Base-by-base conservation (phyloP, 1,140 invertebrate species). In the Aphelenchoides avenae region DNA sequence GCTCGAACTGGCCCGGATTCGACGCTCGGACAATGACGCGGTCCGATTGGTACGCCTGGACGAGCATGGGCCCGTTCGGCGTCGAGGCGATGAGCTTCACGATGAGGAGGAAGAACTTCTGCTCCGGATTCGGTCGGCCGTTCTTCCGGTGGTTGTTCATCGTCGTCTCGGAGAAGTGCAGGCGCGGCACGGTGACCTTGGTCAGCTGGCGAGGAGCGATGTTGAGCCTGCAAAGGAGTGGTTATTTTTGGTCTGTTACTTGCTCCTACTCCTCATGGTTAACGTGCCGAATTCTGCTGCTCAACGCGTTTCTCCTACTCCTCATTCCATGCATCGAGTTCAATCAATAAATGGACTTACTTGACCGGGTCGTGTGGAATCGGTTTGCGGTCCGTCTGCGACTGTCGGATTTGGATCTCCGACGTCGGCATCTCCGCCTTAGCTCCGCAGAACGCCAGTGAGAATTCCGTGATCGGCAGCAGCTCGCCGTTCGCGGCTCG, bases 91-190 rank as follows among this genome's bases (percentile, higher is more conserved):
- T 85, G 1, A 97, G 79, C 0, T 87, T 87, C 5, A 96, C 92
- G 0, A 96, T 90, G 33, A 98, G 81, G 73, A 85, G 81, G 75
- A 87, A 97, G 80, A 93, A 96, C 53, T 91, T 83, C 79, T 98
- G 94, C 79, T 97, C 93, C 0, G 94, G 93, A 82, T 98, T 97
- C 0, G 93, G 93, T 70, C 59, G 54, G 0, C 91, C 91, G 71
- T 96, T 96, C 80, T 97, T 98, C 33, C 93, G 80, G 90, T 97
- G 96, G 70, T 98, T 98, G 77, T 97, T 97, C 55, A 89, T 89
- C 0, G 94, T 97, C 0, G 94, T 97, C 78, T 97, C 92, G 46
- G 89, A 92, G 79, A 97, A 98, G 80, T 98, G 94, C 7, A 98
- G 82, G 31, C 93, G 82, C 0, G 91, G 92, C 1, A 97, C 91